These are phyloP conservation scores for Gandaritis pyraliata DNA, from an alignment of 2,888 invertebrate genomes.

Conservation along the genomic window DNA sequence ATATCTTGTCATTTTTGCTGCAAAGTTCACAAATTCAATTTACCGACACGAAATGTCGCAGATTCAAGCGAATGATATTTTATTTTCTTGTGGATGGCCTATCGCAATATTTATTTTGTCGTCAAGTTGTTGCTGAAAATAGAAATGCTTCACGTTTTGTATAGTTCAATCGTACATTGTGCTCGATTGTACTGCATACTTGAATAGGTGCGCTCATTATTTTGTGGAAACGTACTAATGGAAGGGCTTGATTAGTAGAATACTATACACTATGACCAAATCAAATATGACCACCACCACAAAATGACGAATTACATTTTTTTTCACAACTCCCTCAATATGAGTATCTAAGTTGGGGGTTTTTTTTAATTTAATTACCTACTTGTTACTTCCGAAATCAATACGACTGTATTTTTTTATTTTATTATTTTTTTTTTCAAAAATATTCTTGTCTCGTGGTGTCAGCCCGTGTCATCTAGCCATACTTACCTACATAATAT, in stretches of 20 bases:
- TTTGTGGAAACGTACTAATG: no score
- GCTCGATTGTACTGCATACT: background rate
- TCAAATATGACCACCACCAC: no score
- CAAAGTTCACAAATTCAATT: conserved; percentile 54
- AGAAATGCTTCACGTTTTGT: background rate
- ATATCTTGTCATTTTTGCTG: conserved; percentile 30
- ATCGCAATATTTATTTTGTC: conserved; percentile 6
- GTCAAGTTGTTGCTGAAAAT: conserved; percentile 4
- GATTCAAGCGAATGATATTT: conserved; percentile 17
- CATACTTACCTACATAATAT: background rate
- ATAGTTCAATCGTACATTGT: background rate
- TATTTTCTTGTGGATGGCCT: conserved; percentile 12
- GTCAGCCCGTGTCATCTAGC: background rate
- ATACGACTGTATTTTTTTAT: no score
- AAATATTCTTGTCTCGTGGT: no score
- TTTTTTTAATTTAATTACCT: no score
- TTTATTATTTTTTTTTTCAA: no score
- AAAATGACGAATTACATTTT: no score
- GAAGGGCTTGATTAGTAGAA: no score
- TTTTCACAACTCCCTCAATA: no score
- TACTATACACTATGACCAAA: no score
- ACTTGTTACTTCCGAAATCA: no score
- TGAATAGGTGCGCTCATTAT: background rate
- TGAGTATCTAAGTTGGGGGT: no score
- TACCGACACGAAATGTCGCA: conserved; percentile 65